These are phyloP conservation scores for Leucophora obtusa DNA, from an alignment of 2,888 invertebrate genomes.

Conservation along the genomic window DNA sequence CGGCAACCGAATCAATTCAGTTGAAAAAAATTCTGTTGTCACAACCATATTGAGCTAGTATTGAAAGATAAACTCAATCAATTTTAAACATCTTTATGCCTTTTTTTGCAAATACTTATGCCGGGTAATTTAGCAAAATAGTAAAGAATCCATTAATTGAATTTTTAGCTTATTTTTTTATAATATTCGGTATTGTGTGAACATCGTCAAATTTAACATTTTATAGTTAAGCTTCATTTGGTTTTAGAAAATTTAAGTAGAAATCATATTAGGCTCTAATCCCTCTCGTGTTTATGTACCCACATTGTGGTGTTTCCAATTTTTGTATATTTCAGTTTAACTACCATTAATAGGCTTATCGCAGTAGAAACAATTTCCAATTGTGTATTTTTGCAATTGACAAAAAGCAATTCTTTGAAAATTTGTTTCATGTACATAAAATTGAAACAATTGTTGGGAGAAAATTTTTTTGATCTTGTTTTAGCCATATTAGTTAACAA, in stretches of 20 bases:
- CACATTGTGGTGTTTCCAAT: not conserved
- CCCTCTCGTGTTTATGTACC: constrained; percentile 24
- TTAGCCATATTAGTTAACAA: constrained; percentile 45
- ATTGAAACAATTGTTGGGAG: constrained; percentile 1
- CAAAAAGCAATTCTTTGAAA: constrained; percentile 56
- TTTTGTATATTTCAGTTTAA: constrained; percentile 16
- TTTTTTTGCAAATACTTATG: no score
- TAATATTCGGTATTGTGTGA: no score
- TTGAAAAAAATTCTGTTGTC: no score
- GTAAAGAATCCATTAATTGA: no score
- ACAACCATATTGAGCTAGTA: no score
- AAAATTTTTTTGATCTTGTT: constrained; percentile 21
- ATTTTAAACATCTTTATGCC: no score
- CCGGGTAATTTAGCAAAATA: no score
- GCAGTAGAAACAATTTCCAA: constrained; percentile 47
- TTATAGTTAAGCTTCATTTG: not conserved
- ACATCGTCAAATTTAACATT: not conserved
- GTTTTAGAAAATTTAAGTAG: constrained; percentile 25
- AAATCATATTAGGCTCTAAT: constrained; percentile 27
- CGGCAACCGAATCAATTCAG: no score
- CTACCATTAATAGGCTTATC: constrained; percentile 58
- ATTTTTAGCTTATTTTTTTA: no score
- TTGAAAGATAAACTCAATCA: no score
- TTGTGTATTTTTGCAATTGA: constrained; percentile 52
- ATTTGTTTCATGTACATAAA: constrained; percentile 31